Base-by-base conservation (phyloP, 2,888 invertebrate genomes). In the Trilocha varians region DNA sequence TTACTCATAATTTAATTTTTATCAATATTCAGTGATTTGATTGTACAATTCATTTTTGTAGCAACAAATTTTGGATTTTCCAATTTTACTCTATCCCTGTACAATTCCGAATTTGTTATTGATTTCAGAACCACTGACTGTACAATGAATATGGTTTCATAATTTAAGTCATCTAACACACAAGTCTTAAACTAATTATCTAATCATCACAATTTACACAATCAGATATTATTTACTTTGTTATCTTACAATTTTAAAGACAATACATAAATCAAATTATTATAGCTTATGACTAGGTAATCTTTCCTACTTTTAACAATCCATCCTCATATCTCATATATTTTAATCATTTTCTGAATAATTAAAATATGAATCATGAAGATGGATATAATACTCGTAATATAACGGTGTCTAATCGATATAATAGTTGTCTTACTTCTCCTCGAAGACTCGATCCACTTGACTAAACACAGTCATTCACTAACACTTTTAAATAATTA, bases 241-340 rank as follows among this genome's bases (percentile, higher is more conserved):
- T 25, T 62, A 60, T 66, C 58, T 68, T 73, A 74, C 60, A 73
- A 57, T 57, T 73, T 77, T 68, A 76, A 62, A 68, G 73, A 72
- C 71, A 71, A 57, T 56, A 55, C 51, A 57, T 61, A 59, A 75
- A 70, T 70, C 63, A 72, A 76, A 70, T 72, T 76, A 70, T 72
- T 76, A 78, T 72, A 79, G 65, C 82, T 84, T 85, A 83, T 84
- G 84, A 85, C 84, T 85, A 85, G 84, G 76, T 78, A 74, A 62
- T 77, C 60, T 77, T 75, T 71, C 70, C 79, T 80, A 78, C 75
- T 63, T 68, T 62, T 25, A 25, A 25, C n/a, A 25, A 11, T 25
- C 25, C 25, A 25, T 25, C 11, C 25, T 6, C 25, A 5, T 25
- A 9, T 25, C 11, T 25, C 25, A 5, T 25, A 25, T 1, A 25